Percentiles rank a stretch among this genome's conserved stretches.
Evolutionary conservation across 1,140 invertebrate genomes (phyloP).

Genomic region (Rhagoletis zephyria): DNA sequence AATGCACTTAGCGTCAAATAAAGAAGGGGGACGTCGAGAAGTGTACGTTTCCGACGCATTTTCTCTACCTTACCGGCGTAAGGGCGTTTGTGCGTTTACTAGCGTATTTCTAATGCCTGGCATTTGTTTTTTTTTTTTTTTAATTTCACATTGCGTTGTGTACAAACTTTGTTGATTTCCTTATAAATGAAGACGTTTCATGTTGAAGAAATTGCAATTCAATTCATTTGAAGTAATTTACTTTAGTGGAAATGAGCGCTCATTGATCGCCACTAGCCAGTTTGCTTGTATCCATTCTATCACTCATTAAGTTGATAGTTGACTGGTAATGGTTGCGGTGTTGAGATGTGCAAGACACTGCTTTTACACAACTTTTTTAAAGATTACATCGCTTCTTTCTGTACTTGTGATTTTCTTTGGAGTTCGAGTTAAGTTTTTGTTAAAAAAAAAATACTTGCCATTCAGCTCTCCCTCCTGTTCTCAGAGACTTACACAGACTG

Average conservation of each 20-base stretch:
- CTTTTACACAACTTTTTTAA: no score
- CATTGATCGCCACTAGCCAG: conserved; percentile 29
- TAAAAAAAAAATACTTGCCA: no score
- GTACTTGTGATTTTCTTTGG: no score
- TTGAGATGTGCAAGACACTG: background rate
- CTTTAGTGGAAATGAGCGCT: conserved; percentile 18
- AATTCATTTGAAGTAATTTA: conserved; percentile 13
- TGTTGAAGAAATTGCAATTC: background rate
- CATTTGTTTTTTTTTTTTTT: background rate
- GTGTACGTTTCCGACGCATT: background rate
- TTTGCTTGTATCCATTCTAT: background rate
- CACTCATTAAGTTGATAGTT: background rate
- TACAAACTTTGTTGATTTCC: conserved; percentile 10
- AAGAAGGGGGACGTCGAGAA: background rate
- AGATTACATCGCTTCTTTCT: no score
- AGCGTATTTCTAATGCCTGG: background rate
- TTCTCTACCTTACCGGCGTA: background rate
- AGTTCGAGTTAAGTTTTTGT: no score
- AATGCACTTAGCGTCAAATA: background rate
- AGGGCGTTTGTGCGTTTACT: no score
- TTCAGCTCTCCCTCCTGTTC: no score
- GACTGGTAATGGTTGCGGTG: background rate
- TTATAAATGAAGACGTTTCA: background rate
- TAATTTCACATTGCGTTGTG: background rate
- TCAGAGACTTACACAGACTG: no score